A percentile compares a stretch with the other conserved stretches of the same genome.
Evolutionary conservation across 1,140 invertebrate species (phyloP).

Genomic region (Metaphire vulgaris): DNA sequence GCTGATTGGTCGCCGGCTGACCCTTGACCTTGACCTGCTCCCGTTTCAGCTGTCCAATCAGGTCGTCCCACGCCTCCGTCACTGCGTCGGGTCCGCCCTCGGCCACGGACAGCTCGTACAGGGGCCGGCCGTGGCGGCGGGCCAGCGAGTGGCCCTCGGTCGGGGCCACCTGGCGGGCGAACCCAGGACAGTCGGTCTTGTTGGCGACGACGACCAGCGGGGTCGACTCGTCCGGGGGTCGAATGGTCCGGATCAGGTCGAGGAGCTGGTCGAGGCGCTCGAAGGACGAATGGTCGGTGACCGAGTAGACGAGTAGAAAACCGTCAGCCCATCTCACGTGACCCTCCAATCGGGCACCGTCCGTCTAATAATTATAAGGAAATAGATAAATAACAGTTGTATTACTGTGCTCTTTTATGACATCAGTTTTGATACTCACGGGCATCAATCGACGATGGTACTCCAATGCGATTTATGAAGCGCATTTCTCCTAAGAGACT

Average conservation of each 20-base stretch:
- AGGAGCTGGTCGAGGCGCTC: not conserved
- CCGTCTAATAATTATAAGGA: not conserved
- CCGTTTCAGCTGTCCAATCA: constrained; percentile 17
- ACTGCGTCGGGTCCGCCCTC: not conserved
- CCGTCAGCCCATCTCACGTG: constrained; percentile 16
- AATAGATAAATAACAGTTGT: not conserved
- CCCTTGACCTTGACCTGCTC: not conserved
- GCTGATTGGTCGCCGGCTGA: constrained; percentile 4
- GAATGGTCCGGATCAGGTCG: not conserved
- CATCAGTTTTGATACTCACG: too few species aligned
- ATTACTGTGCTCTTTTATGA: not conserved
- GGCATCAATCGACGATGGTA: too few species aligned
- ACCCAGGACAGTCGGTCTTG: constrained; percentile 6
- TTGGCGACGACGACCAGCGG: constrained; percentile 7
- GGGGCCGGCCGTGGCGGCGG: not conserved
- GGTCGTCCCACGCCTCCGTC: not conserved
- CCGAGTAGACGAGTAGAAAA: not conserved
- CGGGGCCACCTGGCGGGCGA: not conserved
- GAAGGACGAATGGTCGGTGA: constrained; percentile 4
- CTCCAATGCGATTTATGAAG: too few species aligned
- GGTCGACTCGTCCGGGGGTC: not conserved
- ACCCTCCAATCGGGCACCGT: not conserved
- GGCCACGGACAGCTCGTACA: constrained; percentile 1
- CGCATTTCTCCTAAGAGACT: too few species aligned
- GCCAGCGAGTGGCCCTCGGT: not conserved